Base-by-base conservation (phyloP, 2,888 invertebrate genomes). In the Drosophila leonis region DNA sequence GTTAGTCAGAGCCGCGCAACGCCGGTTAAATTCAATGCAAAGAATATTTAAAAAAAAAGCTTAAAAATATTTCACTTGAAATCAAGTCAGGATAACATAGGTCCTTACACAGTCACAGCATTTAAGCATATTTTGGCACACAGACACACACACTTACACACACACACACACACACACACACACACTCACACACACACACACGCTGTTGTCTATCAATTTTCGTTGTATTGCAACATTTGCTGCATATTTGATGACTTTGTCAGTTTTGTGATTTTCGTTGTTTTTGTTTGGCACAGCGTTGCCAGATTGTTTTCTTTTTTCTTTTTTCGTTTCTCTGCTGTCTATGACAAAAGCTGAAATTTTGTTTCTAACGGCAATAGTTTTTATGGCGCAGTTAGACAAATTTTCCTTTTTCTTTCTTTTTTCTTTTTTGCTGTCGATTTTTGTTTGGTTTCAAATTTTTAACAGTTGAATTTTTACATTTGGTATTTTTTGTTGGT, bases 171-270 rank as follows among this genome's bases (percentile, higher is more conserved):
- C 52, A 12, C 27, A 3, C 27, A 18, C 37, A 8, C 31, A 18
- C 41, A 13, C 29, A 1, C 41, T 2, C 27, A 4, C 27, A 24
- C 15, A 9, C 35, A 37, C 24, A 5, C 27, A 29, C 18, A 18
- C 54, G 15, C 20, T 4, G 42, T 33, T 33, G 63, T 73, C 63
- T 55, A 48, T 54, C 37, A 59, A 42, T 48, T 63, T 29, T 48
- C 35, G 57, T 59, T 54, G 71, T 52, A 18, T 9, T 62, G 37
- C 35, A 35, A 54, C 49, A 65, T 63, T 41, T 24, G 39, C 39
- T 65, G 65, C 76, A 63, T 69, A 61, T 77, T 78, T 75, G 48
- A 75, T 75, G 72, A 72, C 46, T 59, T 56, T 76, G 71, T 65
- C 57, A 51, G 42, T 56, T 39, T 61, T 65, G 13, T 55, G 61